These are phyloP conservation scores for Sebastes trivittatus DNA, from an alignment of 2,797 vertebrate genomes.

Conservation along the genomic window DNA sequence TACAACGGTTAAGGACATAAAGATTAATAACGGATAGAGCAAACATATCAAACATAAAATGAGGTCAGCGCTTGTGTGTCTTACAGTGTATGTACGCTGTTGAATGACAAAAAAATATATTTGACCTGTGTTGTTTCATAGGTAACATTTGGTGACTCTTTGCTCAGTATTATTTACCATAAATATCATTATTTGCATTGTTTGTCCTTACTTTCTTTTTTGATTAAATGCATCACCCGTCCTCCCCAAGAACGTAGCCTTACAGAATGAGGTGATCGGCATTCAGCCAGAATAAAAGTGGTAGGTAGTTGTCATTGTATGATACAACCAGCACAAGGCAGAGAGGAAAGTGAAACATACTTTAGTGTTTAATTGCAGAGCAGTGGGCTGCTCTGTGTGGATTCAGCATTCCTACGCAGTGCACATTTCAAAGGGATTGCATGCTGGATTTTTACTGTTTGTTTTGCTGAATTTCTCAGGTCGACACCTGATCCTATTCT, in stretches of 20 bases:
- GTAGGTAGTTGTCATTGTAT: background rate
- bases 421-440: conserved; percentile 9
- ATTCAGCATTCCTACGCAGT: background rate
- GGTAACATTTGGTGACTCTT: background rate
- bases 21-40: background rate
- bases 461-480: background rate
- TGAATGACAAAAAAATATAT: background rate
- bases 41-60: background rate
- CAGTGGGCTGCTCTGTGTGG: background rate
- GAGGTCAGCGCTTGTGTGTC: background rate
- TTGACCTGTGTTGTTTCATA: background rate
- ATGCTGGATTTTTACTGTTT: background rate
- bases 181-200: background rate
- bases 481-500: background rate
- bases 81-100: background rate
- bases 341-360: background rate
- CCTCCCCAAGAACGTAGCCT: no score
- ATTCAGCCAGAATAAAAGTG: background rate
- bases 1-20: background rate
- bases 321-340: background rate
- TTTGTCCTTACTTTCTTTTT: background rate
- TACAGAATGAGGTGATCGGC: background rate
- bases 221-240: background rate
- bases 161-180: background rate
- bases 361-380: conserved; percentile 1